Base-by-base conservation (phyloP, 2,113 vertebrate species). In the Phasianus colchicus region DNA sequence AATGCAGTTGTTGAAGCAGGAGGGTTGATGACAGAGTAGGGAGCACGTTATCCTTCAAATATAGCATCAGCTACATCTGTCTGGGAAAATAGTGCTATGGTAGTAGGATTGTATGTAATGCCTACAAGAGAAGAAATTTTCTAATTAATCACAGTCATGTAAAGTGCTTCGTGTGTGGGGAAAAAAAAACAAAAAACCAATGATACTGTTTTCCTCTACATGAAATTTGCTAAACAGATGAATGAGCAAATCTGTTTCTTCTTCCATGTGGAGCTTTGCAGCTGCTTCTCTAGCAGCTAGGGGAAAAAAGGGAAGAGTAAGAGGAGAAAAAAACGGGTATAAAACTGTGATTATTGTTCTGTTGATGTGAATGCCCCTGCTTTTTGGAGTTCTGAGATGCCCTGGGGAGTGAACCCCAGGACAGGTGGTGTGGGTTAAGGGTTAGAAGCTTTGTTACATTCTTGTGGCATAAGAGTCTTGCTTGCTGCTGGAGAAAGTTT, bases 141-240 rank as follows among this genome's bases (percentile, higher is more conserved):
- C 69, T 91, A 80, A 89, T 90, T 95, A 92, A 92, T 94, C 69
- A 80, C 21, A 71, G 64, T 74, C 67, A 38, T 71, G 55, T 19
- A 88, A 93, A 91, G 25, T 67, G 60, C 71, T 91, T 88, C 83
- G 66, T 52, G 30, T 86, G 75, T 83, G 72, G 27, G 27, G 52
- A 8, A 29, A 29, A 52, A 85, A 94, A 94, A 43, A 43, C 42
- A 54, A 54, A 52, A 85, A 94, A 94, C 92, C 50, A 34, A 58
- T 0, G 0, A 12, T 8, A 47, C 57, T 63, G 17, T 91, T 88
- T 80, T 50, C 29, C 32, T 63, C 50, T 38, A 38, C 0, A 2
- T 83, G 38, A 89, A 86, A 91, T 60, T 78, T 18, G 15, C 19
- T 48, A 85, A 88, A 55, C 65, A 95, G 78, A 88, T 70, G 84